These are phyloP conservation scores for Lepilemur ruficaudatus DNA, from an alignment of 2,797 vertebrate genomes.

Conservation along the genomic window DNA sequence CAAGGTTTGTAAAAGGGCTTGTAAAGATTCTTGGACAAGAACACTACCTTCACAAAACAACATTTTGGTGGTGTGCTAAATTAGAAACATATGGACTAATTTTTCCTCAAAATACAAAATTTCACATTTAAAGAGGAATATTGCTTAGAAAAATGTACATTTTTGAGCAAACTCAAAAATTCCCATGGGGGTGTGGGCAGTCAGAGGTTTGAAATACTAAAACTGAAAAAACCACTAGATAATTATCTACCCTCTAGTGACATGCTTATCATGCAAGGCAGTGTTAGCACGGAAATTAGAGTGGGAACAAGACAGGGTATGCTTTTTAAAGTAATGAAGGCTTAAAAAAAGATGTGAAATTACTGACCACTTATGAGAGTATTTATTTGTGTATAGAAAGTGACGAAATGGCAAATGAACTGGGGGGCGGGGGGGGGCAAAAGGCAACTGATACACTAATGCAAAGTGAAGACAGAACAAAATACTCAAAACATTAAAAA, in stretches of 20 bases:
- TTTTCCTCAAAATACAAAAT: slow-evolving; percentile 62
- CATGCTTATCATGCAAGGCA: background rate
- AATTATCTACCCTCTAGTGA: background rate
- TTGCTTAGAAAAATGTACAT: slow-evolving; percentile 47
- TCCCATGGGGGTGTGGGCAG: background rate
- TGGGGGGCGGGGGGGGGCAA: background rate
- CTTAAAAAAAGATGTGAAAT: background rate
- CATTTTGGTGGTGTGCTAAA: slow-evolving; percentile 44
- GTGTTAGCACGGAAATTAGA: background rate
- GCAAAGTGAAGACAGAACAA: background rate
- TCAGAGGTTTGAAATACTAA: background rate
- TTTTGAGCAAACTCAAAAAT: slow-evolving; percentile 62
- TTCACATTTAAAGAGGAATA: slow-evolving; percentile 71
- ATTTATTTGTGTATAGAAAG: background rate
- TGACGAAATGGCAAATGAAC: background rate
- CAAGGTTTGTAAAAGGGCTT: slow-evolving; percentile 8
- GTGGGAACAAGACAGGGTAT: background rate
- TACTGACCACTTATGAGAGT: background rate
- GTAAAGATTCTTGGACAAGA: slow-evolving; percentile 39
- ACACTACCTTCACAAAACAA: slow-evolving; percentile 25
- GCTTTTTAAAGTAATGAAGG: background rate
- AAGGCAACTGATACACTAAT: background rate
- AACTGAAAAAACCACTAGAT: background rate
- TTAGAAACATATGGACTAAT: slow-evolving; percentile 56
- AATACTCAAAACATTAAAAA: background rate